phyloP scores from a whole-genome alignment of 2,888 invertebrate species.

The Ligdia adustata region DNA sequence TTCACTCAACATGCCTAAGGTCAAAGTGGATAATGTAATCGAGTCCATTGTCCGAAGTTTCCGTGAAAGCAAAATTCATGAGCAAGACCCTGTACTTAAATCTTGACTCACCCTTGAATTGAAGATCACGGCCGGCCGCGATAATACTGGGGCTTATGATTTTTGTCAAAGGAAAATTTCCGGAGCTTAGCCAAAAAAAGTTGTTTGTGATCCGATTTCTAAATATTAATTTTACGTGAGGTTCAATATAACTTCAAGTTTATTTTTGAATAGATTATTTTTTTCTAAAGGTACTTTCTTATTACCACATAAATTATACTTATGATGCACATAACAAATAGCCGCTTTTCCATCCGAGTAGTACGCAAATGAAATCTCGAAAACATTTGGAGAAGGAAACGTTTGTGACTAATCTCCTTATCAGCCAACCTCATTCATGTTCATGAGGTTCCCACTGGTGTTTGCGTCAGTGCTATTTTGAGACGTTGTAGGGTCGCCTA shows the following conservation, averaged over 20 bases:
- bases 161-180: not conserved
- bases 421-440: constrained; percentile 34
- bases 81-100: constrained; percentile 17
- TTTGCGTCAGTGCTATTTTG: not conserved
- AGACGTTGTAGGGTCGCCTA: too few species aligned
- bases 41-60: constrained; percentile 21
- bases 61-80: constrained; percentile 26
- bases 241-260: too few species aligned
- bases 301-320: too few species aligned
- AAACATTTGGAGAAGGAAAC: constrained; percentile 22
- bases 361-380: constrained; percentile 34
- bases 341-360: not conserved
- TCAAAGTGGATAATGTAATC: constrained; percentile 21
- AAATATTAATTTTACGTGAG: too few species aligned
- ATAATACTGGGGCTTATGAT: constrained; percentile 1
- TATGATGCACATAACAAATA: too few species aligned
- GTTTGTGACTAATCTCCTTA: constrained; percentile 42
- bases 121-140: constrained; percentile 1
- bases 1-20: constrained; percentile 9
- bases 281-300: too few species aligned
- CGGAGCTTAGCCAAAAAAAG: too few species aligned
- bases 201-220: too few species aligned
- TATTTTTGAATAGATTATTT: too few species aligned
- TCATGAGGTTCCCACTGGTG: constrained; percentile 8
- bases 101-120: constrained; percentile 18